Percentiles rank a stretch among this genome's conserved stretches.
These are phyloP conservation scores for Andrena bucephala DNA, from an alignment of 2,888 invertebrate species.

Conservation along the genomic window DNA sequence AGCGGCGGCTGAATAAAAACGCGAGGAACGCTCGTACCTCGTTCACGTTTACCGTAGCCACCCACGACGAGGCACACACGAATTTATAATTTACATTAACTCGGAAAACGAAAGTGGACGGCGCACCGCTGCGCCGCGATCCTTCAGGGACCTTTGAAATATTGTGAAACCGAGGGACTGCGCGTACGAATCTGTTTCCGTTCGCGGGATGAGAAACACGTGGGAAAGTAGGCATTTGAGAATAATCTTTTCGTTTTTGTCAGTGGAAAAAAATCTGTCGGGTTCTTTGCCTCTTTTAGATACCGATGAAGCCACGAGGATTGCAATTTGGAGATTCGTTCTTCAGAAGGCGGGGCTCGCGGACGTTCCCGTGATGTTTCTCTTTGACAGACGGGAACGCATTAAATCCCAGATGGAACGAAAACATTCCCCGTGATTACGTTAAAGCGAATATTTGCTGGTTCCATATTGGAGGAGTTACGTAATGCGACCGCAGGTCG, in stretches of 20 bases:
- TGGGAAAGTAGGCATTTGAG: not conserved
- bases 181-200: not conserved
- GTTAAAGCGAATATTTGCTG: slow-evolving; percentile 57
- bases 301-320: not conserved
- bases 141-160: slow-evolving; percentile 5
- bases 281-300: not conserved
- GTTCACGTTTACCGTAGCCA: slow-evolving; percentile 55
- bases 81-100: slow-evolving; percentile 63
- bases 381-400: slow-evolving; percentile 10
- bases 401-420: slow-evolving; percentile 49
- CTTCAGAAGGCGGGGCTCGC: slow-evolving; percentile 3
- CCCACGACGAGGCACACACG: slow-evolving; percentile 59
- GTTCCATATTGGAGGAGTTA: slow-evolving; percentile 31
- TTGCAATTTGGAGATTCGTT: slow-evolving; percentile 1
- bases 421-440: slow-evolving; percentile 52
- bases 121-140: not conserved
- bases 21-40: slow-evolving; percentile 52
- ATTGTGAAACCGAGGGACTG: not conserved
- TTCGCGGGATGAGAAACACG: not conserved
- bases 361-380: slow-evolving; percentile 33
- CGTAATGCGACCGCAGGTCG: slow-evolving; percentile 33
- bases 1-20: slow-evolving; percentile 50
- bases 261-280: not conserved
- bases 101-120: slow-evolving; percentile 37
- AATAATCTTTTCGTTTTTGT: not conserved